A percentile compares a stretch with the other conserved stretches of the same genome.
Conservation (phyloP, 2,888 invertebrate species). For the Alentia gelatinosa region DNA sequence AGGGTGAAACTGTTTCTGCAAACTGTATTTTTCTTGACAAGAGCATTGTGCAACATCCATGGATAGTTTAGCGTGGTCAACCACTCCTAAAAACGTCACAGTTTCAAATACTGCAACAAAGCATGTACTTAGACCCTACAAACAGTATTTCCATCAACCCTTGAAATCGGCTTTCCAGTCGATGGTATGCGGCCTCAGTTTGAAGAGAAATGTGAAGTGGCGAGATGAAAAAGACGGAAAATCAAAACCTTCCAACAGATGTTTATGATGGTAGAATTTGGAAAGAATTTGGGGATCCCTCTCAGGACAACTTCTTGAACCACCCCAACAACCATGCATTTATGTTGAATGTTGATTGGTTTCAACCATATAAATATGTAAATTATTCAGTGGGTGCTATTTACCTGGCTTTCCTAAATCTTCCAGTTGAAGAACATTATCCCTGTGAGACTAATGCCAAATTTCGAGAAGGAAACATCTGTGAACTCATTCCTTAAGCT, state of each 20-base stretch:
- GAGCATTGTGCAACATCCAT: neutral
- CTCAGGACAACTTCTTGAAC: neutral
- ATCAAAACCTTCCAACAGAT: no score
- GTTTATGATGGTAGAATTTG: no score
- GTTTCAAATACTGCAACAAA: no score
- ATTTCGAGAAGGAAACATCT: neutral
- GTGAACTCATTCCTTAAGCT: neutral
- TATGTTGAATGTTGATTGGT: neutral
- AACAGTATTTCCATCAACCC: neutral
- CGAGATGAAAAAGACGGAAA: neutral
- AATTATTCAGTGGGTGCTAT: neutral
- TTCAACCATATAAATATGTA: neutral
- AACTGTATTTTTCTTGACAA: neutral
- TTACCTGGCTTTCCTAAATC: neutral
- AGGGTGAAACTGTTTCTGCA: neutral
- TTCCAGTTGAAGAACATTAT: neutral
- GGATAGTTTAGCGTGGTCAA: neutral
- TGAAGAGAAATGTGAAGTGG: constrained; percentile 4
- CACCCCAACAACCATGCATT: no score
- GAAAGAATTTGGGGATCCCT: neutral
- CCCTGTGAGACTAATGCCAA: no score
- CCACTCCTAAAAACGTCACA: neutral
- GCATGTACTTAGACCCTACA: neutral
- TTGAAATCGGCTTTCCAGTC: neutral
- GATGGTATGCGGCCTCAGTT: neutral